Conservation (phyloP, 1,140 invertebrate genomes). For the Gonioctena quinquepunctata region DNA sequence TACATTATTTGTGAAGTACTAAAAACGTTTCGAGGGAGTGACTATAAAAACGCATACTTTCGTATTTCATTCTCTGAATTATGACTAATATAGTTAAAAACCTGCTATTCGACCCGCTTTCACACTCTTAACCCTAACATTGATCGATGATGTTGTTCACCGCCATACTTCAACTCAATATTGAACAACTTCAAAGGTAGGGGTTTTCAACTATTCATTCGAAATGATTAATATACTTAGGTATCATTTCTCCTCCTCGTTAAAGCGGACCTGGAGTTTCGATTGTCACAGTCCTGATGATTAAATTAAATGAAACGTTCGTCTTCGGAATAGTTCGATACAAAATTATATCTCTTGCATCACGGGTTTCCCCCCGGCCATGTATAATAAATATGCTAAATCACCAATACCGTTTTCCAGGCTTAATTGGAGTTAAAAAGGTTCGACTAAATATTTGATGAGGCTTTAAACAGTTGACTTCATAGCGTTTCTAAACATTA, state of each 20-base stretch:
- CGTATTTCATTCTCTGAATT: no score
- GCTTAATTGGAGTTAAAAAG: conserved; percentile 18
- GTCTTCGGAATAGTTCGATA: neutral
- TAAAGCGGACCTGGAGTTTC: neutral
- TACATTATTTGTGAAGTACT: no score
- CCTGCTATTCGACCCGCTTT: no score
- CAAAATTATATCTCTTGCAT: neutral
- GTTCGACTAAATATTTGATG: conserved; percentile 2
- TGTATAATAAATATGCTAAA: conserved; percentile 8
- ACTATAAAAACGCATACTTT: no score
- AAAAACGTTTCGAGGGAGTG: no score
- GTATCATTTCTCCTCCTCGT: neutral
- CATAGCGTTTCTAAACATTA: conserved; percentile 2
- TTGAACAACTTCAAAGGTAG: neutral
- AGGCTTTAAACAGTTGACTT: conserved; percentile 14
- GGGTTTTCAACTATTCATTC: neutral
- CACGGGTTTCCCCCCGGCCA: neutral
- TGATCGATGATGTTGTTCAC: no score
- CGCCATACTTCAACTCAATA: no score
- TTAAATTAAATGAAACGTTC: neutral
- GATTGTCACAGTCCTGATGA: neutral
- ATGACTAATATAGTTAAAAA: no score
- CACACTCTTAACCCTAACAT: no score
- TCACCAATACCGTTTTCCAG: conserved; percentile 11
- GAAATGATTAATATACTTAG: neutral